Evolutionary conservation across 2,113 vertebrate genomes (phyloP), one percentile per base, ranked within the genome.

Genomic region (Colaptes auratus): DNA sequence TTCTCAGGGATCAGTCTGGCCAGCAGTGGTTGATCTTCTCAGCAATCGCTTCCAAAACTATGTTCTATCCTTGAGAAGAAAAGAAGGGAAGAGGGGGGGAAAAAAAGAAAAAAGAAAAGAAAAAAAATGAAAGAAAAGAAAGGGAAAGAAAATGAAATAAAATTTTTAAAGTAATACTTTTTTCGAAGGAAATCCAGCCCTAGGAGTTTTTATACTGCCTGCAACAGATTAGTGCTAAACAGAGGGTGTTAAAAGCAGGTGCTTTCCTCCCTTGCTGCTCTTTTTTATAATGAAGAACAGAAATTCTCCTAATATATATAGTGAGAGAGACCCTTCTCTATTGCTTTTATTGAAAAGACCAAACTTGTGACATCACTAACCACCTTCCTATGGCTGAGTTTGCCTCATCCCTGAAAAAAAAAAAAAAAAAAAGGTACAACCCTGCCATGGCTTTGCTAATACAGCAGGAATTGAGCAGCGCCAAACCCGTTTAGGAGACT

Each of bases 281-380:
- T 76, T 77, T 93, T 93, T 80, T 64, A 55, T 95, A 90, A 82
- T 58, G 86, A 66, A 71, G 79, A 74, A 82, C 53, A 83, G 88
- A 95, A 92, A 59, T 70, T 96, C 84, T 70, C 79, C 75, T 83
- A 93, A 91, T 97, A 97, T 97, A 97, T 97, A 98, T 88, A 90
- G 66, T 6, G 42, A 53, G 75, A 56, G 82, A 86, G 76, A 89
- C 83, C 79, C 75, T 88, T 95, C 74, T 77, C 63, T 79, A 92
- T 79, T 53, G 88, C 89, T 91, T 94, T 80, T 97, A 89, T 90
- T 89, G 94, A 90, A 96, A 96, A 92, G 86, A 80, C 75, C 46
- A 84, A 76, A 92, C 95, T 96, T 92, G 92, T 97, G 97, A 97
- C 96, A 91, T 96, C 95, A 96, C 85, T 71, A 84, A 84, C 91